A percentile compares a stretch with the other conserved stretches of the same genome.
phyloP scores from a whole-genome alignment of 2,113 vertebrate species.

The Natator depressus region DNA sequence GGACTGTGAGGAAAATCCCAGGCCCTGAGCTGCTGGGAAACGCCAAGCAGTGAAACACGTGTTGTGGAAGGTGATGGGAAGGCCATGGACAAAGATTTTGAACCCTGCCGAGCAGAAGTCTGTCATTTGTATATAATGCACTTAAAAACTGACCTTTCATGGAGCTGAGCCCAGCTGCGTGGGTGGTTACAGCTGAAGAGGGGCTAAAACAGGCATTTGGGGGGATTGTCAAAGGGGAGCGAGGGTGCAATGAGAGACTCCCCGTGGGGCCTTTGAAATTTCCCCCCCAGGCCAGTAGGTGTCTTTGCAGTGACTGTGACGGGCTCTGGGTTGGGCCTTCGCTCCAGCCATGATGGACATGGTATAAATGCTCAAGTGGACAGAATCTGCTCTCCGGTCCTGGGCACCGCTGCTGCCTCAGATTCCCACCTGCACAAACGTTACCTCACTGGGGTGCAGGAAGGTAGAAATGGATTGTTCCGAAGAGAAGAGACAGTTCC shows the following conservation, averaged over 20 bases:
- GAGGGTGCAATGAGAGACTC: not conserved
- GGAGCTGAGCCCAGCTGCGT: not conserved
- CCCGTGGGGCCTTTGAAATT: not conserved
- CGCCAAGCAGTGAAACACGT: fast-evolving
- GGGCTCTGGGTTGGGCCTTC: not conserved
- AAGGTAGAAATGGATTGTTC: not conserved
- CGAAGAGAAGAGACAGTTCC: not conserved
- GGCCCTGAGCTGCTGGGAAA: fast-evolving
- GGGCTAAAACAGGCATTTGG: too few species aligned
- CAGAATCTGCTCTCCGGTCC: not conserved
- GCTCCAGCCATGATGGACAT: not conserved
- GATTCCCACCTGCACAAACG: not conserved
- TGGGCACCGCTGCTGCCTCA: not conserved
- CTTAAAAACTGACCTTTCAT: constrained; percentile 13
- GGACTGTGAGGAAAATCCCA: fast-evolving
- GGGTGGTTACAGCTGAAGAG: too few species aligned
- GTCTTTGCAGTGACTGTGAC: not conserved
- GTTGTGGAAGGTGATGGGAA: not conserved
- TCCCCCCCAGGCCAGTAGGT: not conserved
- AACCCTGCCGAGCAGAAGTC: not conserved
- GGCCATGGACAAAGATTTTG: fast-evolving
- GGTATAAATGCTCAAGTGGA: not conserved
- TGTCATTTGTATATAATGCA: constrained; percentile 35
- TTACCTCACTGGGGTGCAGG: not conserved
- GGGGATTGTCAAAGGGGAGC: not conserved